These are phyloP conservation scores for Caerostris darwini DNA, from an alignment of 1,140 invertebrate species.

Conservation along the genomic window DNA sequence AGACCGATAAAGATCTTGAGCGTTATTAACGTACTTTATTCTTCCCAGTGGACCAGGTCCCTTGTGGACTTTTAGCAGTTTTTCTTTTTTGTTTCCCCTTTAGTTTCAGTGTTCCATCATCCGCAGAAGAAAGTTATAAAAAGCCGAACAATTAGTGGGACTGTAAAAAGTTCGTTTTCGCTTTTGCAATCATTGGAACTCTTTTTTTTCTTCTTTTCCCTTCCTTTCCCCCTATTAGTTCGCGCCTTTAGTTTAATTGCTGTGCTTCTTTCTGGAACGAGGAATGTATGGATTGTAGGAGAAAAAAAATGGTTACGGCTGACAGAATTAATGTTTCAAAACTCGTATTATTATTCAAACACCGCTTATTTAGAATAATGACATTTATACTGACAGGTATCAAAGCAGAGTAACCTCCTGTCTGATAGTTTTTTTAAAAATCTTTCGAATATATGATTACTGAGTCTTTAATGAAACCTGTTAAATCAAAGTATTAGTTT, in stretches of 20 bases:
- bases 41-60: neutral
- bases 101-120: neutral
- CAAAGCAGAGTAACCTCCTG: too few species aligned
- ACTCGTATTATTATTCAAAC: too few species aligned
- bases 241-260: neutral
- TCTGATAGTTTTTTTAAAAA: too few species aligned
- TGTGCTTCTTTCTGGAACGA: neutral
- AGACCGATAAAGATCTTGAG: conserved; percentile 1
- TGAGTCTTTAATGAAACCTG: too few species aligned
- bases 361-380: too few species aligned
- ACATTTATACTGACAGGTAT: too few species aligned
- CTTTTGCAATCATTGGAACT: neutral
- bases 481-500: too few species aligned
- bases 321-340: too few species aligned
- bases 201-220: neutral
- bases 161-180: neutral
- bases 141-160: neutral
- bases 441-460: too few species aligned
- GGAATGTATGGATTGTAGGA: too few species aligned
- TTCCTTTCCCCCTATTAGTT: neutral
- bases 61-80: neutral
- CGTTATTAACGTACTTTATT: neutral
- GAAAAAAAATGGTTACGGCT: too few species aligned
- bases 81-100: too few species aligned
- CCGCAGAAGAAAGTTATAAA: neutral